phyloP scores from a whole-genome alignment of 2,888 invertebrate species.

The Metallyticus violacea region DNA sequence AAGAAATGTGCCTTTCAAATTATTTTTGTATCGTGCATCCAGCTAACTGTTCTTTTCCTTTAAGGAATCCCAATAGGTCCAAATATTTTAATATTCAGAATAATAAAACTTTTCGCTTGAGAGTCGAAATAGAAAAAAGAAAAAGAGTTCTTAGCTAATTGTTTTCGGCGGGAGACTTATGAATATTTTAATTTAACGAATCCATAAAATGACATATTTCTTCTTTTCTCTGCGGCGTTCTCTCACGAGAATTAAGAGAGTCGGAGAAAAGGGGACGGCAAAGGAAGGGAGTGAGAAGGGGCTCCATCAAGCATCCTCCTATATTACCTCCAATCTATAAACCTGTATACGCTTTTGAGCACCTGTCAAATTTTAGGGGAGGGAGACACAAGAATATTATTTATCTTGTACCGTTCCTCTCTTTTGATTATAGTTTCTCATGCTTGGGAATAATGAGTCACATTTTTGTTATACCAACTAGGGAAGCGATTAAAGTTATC shows the following conservation, averaged over 20 bases:
- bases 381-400: no score
- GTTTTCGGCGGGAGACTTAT: background rate
- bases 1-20: no score
- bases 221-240: background rate
- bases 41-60: background rate
- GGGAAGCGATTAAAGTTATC: no score
- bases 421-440: no score
- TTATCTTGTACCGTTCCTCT: no score
- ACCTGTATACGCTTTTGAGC: background rate
- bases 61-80: background rate
- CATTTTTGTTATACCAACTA: no score
- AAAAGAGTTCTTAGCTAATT: background rate
- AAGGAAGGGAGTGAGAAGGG: background rate
- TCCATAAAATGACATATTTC: background rate
- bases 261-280: background rate
- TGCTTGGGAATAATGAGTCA: no score
- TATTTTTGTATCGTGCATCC: background rate
- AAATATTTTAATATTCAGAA: background rate
- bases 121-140: background rate
- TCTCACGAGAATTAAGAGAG: background rate
- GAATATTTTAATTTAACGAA: background rate
- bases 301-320: no score
- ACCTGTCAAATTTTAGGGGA: no score
- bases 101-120: background rate
- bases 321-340: background rate